phyloP scores from a whole-genome alignment of 2,113 vertebrate species.

The Oreochromis niloticus region DNA sequence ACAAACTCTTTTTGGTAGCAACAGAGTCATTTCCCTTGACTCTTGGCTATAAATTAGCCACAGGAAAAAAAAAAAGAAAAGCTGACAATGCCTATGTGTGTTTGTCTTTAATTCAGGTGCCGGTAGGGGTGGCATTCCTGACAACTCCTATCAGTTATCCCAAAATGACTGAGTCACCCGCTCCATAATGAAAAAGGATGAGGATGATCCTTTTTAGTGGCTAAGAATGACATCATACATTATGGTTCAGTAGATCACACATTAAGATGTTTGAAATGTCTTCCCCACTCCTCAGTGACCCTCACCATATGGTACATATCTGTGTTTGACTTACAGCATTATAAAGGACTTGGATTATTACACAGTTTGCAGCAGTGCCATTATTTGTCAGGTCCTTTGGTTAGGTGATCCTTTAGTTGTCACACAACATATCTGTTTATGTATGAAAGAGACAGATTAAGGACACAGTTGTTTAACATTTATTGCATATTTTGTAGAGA shows the following conservation, averaged over 20 bases:
- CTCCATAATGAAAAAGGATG: not conserved
- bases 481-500: not conserved
- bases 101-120: conserved; percentile 25
- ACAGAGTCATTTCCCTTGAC: conserved; percentile 37
- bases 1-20: conserved; percentile 18
- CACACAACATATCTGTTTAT: not conserved
- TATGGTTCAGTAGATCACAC: not conserved
- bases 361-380: not conserved
- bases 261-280: not conserved
- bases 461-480: not conserved
- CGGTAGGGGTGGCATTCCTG: conserved; percentile 1
- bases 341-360: not conserved
- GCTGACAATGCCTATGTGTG: conserved; percentile 12
- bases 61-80: not conserved
- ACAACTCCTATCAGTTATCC: not conserved
- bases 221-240: not conserved
- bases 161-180: conserved; percentile 5
- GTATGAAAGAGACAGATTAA: not conserved
- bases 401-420: not conserved
- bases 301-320: not conserved
- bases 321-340: not conserved
- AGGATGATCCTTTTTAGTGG: not conserved
- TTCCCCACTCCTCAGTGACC: not conserved
- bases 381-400: not conserved
- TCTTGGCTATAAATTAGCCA: conserved; percentile 21